These are phyloP conservation scores for Stratiomys singularior DNA, from an alignment of 2,888 invertebrate genomes.

Conservation along the genomic window DNA sequence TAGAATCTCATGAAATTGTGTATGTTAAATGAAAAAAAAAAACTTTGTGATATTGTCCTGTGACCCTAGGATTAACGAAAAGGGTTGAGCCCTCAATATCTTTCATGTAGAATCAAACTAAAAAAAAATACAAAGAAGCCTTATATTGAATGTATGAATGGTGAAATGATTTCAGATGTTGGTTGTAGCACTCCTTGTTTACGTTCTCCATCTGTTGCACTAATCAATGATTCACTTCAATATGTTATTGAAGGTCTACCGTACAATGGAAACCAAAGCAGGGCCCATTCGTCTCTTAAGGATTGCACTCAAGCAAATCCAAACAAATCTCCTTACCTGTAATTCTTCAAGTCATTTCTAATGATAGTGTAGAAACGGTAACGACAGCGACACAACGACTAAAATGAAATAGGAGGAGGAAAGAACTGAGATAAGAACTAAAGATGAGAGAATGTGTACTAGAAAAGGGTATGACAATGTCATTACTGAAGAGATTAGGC, in stretches of 20 bases:
- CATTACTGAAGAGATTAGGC: slow-evolving; percentile 47
- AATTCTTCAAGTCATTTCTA: slow-evolving; percentile 26
- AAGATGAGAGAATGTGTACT: slow-evolving; percentile 8
- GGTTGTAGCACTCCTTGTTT: background rate
- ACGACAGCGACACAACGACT: background rate
- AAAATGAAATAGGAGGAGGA: background rate
- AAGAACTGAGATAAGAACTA: slow-evolving; percentile 6
- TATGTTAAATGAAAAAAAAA: slow-evolving; percentile 16
- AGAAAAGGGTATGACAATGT: slow-evolving; percentile 42
- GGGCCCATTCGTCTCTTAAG: slow-evolving; percentile 14
- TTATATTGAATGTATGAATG: background rate
- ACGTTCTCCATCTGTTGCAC: background rate
- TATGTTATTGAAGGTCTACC: slow-evolving; percentile 20
- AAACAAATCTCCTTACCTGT: slow-evolving; percentile 45
- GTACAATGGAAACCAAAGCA: background rate
- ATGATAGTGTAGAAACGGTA: slow-evolving; percentile 24
- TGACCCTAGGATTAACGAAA: background rate
- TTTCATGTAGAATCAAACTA: background rate
- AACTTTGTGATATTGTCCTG: slow-evolving; percentile 3
- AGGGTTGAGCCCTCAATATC: slow-evolving; percentile 22
- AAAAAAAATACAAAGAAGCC: background rate
- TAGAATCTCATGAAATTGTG: slow-evolving; percentile 19
- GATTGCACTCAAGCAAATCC: slow-evolving; percentile 44
- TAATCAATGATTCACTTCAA: slow-evolving; percentile 31
- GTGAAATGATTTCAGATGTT: background rate